Evolutionary conservation across 2,113 vertebrate genomes (phyloP), one percentile per base, ranked within the genome.

Genomic region (Calyptomena viridis): DNA sequence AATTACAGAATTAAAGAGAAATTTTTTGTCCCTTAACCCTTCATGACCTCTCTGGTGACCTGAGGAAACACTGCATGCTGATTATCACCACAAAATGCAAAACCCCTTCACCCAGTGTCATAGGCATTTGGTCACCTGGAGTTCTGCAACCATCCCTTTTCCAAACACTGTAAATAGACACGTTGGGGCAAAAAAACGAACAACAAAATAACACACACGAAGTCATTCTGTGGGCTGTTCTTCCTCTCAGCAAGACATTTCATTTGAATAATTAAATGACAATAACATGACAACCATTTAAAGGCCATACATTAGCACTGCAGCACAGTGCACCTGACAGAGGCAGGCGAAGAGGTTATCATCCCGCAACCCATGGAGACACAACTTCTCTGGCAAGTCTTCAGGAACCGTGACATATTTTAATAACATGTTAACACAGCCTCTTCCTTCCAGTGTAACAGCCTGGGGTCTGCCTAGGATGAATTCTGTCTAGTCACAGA

Each of bases 121-220:
- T 89, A 98, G 97, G 97, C 98, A 97, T 98, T 98, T 49, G 68
- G 97, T 97, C 96, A 98, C 92, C 94, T 98, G 98, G 97, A 98
- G 97, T 95, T 98, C 97, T 88, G 94, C 97, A 96, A 83, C 84
- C 53, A 93, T 95, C 95, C 53, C 86, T 93, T 96, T 96, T 85
- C 93, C 94, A 81, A 95, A 94, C 94, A 93, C 88, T 35, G 64
- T 77, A 95, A 91, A 93, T 16, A 95, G 89, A 88, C 56, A 60
- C 24, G 11, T 62, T 5, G 19, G 93, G 85, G 85, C 88, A 67
- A 96, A 96, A 96, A 96, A 89, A 13, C 1, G 7, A 92, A 87
- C 67, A 93, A 93, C 84, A 92, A 92, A 97, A 95, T 95, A 77
- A 97, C 14, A 13, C 94, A 64, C 82, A 87, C 87, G 90, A 83